phyloP scores from a whole-genome alignment of 1,140 invertebrate species.

The Cotesia vestalis region DNA sequence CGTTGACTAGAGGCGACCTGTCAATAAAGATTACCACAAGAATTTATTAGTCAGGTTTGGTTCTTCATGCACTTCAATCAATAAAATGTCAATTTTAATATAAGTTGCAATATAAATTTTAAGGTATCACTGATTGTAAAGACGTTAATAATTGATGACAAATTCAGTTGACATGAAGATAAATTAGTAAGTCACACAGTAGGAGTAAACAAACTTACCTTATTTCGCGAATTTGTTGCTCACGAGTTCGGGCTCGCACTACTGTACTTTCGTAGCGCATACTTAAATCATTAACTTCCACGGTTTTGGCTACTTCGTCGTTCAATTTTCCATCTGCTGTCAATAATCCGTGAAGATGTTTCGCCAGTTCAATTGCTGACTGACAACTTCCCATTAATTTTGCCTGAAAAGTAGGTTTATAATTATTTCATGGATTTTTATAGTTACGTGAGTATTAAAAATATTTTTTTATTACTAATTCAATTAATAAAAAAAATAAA shows the following conservation, averaged over 20 bases:
- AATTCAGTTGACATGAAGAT: no score
- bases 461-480: no score
- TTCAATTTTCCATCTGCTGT: conserved; percentile 77
- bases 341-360: conserved; percentile 78
- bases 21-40: conserved; percentile 51
- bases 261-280: conserved; percentile 76
- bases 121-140: no score
- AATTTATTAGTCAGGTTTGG: conserved; percentile 36
- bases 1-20: conserved; percentile 71
- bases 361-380: conserved; percentile 79
- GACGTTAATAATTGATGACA: no score
- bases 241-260: conserved; percentile 75
- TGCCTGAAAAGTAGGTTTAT: conserved; percentile 57
- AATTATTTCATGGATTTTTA: neutral
- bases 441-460: no score
- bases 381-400: conserved; percentile 76
- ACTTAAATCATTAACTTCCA: conserved; percentile 73
- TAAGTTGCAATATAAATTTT: neutral
- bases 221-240: conserved; percentile 77
- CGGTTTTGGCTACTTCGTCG: conserved; percentile 72
- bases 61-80: neutral
- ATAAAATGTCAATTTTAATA: neutral
- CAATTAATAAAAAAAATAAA: no score
- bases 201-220: conserved; percentile 65
- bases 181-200: neutral